Base-by-base conservation (phyloP, 2,797 vertebrate genomes). In the Sebastes baramenuke region DNA sequence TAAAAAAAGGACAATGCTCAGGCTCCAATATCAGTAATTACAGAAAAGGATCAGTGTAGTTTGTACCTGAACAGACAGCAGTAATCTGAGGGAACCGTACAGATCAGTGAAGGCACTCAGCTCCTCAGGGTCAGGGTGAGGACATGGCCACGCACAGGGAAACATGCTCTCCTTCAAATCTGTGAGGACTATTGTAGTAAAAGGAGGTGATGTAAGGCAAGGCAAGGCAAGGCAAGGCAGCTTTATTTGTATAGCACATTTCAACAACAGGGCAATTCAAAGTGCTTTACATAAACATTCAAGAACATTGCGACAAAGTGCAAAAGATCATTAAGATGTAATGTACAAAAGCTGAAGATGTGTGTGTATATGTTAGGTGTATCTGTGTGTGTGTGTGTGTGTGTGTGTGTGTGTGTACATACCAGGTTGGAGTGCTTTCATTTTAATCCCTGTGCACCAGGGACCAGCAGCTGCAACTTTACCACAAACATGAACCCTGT, bases 391-490 rank as follows among this genome's bases (percentile, higher is more conserved):
- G 3, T 34, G 27, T 27, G 32, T 34, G 2, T 69, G 5, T 52
- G 16, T 55, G 12, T 25, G 14, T 20, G 27, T 42, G 55, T 4
- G 6, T 67, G 32, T 58, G 1, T 9, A 67, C 84, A 42, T 81
- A 94, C 94, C 93, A 62, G 74, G 49, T 12, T 88, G 77, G 24
- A 94, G 78, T 0, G 67, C 72, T 55, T 88, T 49, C 58, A 77
- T 75, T 72, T 80, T 11, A 59, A 90, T 65, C 24, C 83, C 88
- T 65, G 68, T 67, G 72, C 88, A 94, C 94, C 93, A 94, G n/a
- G 69, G 76, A 66, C 94, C 94, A 58, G 93, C 92, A 27, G 90
- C 90, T 86, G 93, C 93, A 78, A 95, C 93, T 95, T 24, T 8
- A 86, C 24, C 78, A 87, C 46, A 86, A 62, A 65, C 27, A 3